Base-by-base conservation (phyloP, 35 echinoderm and acorn worm species). In the Eucidaris tribuloides region DNA sequence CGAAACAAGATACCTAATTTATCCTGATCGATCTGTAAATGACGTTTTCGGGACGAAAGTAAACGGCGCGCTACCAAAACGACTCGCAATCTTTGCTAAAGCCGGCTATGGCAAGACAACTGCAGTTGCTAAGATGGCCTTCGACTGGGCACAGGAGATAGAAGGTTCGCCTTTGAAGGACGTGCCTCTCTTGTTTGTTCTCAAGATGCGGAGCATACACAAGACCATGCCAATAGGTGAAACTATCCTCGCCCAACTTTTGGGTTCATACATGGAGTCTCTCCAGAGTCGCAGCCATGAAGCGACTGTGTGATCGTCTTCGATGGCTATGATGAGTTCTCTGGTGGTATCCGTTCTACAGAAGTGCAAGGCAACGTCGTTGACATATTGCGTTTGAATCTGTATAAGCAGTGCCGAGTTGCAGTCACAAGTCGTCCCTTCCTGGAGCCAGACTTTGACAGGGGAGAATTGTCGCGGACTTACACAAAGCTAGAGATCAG, bases 251-350 rank as follows among this genome's bases (percentile, higher is more conserved):
- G 24, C 35, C 24, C 68, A 74, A 40, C 41, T 74, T 22, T 9
- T 44, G 44, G 68, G 68, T 44, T 35, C n/a, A 20, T 44, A 42
- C 23, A 17, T 44, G 68, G 68, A 43, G 38, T 74, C 37, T 42
- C 68, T 15, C 18, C 68, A 22, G 68, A 74, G 23, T 38, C 15
- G 44, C 9, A 44, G 6, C 14, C 33, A 74, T 74, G 35, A 74
- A 44, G 68, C 38, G 34, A 25, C 33, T 74, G 68, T 36, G 41
- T 36, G 11, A 7, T 74, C 35, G 44, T 74, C 38, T 74, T 38
- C 23, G 68, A 74, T 74, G 68, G 68, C 29, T 74, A 74, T 20
- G 68, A 74, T 20, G 68, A 74, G n/a, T 74, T 11, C 41, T 25
- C 24, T 42, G 68, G 68, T 25, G 44, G 68, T 22, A 43, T 74